phyloP scores from a whole-genome alignment of 2,113 vertebrate species.

The Forbesichthys agassizii region DNA sequence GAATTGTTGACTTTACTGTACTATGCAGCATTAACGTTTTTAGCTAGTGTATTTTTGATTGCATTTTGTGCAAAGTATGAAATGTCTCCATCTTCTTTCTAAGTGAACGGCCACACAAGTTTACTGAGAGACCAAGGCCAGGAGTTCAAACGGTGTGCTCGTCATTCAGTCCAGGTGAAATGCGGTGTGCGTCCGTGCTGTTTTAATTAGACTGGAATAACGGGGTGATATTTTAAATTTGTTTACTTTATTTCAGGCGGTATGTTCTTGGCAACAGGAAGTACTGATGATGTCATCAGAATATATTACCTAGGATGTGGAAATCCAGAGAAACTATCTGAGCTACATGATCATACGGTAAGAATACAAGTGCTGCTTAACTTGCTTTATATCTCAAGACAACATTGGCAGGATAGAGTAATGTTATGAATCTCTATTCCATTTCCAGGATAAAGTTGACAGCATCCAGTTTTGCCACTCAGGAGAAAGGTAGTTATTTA shows the following conservation, averaged over 20 bases:
- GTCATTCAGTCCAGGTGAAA: constrained; percentile 93
- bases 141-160: constrained; percentile 95
- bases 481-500: constrained; percentile 82
- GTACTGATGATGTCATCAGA: constrained; percentile 96
- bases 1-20: not conserved
- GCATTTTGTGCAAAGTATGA: not conserved
- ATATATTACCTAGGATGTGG: constrained; percentile 96
- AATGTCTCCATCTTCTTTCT: constrained; percentile 18
- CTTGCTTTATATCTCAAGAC: not conserved
- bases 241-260: constrained; percentile 80
- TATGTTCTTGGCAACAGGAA: constrained; percentile 95
- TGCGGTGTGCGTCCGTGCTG: not conserved
- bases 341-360: constrained; percentile 93
- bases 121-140: constrained; percentile 90
- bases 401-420: not conserved
- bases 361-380: constrained; percentile 36
- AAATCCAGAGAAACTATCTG: constrained; percentile 89
- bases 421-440: not conserved
- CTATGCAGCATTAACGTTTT: not conserved
- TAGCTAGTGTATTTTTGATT: not conserved
- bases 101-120: constrained; percentile 90
- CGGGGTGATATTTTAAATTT: not conserved
- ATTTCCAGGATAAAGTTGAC: constrained; percentile 92
- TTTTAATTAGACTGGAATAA: not conserved
- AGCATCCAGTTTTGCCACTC: constrained; percentile 95